Percentiles rank a stretch among this genome's conserved stretches.
These are phyloP conservation scores for Dipodomys merriami DNA, from an alignment of 2,113 vertebrate species.

Conservation along the genomic window DNA sequence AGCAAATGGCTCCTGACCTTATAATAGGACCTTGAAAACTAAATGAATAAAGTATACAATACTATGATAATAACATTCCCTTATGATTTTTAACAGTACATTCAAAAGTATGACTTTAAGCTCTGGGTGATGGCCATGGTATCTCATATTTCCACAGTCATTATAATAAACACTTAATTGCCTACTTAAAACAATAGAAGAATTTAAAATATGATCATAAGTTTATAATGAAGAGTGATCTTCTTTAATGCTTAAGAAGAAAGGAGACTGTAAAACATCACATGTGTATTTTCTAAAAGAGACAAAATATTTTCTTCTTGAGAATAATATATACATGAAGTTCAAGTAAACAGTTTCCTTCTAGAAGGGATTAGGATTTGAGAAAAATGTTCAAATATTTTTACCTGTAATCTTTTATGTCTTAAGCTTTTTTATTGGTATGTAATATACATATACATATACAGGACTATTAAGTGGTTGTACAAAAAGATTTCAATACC, in stretches of 20 bases:
- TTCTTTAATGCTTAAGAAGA: background rate
- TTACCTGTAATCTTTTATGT: slow-evolving; percentile 24
- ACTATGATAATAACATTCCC: background rate
- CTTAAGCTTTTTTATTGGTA: background rate
- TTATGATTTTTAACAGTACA: background rate
- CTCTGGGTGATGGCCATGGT: background rate
- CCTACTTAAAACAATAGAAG: background rate
- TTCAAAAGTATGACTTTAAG: background rate
- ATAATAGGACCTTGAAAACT: slow-evolving; percentile 77
- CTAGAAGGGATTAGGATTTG: background rate
- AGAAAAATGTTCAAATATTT: background rate
- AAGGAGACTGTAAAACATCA: background rate
- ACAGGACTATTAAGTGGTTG: too few relatives aligned
- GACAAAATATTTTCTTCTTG: background rate
- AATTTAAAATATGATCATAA: background rate
- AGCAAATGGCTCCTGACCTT: slow-evolving; percentile 69
- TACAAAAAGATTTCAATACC: too few relatives aligned
- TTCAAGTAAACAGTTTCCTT: background rate
- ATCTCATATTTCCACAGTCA: background rate
- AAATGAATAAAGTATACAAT: slow-evolving; percentile 40
- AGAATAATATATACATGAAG: background rate
- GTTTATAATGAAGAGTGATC: background rate
- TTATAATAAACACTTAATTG: background rate
- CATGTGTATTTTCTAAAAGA: background rate
- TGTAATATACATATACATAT: too few relatives aligned